Base-by-base conservation (phyloP, 2,113 vertebrate genomes). In the Sorex fumeus region DNA sequence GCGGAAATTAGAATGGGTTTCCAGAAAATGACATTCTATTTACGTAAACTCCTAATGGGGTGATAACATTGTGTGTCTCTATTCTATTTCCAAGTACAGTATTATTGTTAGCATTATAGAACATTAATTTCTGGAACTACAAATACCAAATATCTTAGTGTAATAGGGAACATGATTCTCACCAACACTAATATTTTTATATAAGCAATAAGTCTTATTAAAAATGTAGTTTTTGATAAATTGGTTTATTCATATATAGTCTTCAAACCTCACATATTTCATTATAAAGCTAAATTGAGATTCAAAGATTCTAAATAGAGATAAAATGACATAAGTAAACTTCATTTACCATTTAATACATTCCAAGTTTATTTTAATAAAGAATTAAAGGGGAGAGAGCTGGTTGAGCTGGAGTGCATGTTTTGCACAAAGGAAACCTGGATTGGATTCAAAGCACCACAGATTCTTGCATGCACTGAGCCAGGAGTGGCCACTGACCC, bases 281-380 rank as follows among this genome's bases (percentile, higher is more conserved):
- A 64, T 72, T 81, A 78, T 76, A 53, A 93, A 62, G 28, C 64
- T 71, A 91, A 94, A 84, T 18, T 69, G n/a, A 91, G 32, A 69
- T 19, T 62, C 28, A 86, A 15, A 12, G 30, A 71, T 1, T 19
- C 27, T 28, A 60, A 60, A 60, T 23, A 60, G 21, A 16, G 8
- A 84, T 76, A 86, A 64, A 67, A 87, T 5, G 10, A 34, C 2
- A 60, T 60, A 60, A 60, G 8, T 60, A 72, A 60, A 86, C 3
- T 7, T 84, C 21, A 71, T 76, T 90, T 60, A 78, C 8, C 43
- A 10, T 43, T 19, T 8, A 69, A 12, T 75, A 25, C 9, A 8
- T 28, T 13, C 34, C 50, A 11, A 8, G 81, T 40, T 60, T 21
- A 60, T 3, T 23, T 60, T 23, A 60, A 60, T 15, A 60, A 60